Percentiles rank a stretch among this genome's conserved stretches.
Evolutionary conservation across 2,113 vertebrate species (phyloP).

Genomic region (Eonycteris spelaea): DNA sequence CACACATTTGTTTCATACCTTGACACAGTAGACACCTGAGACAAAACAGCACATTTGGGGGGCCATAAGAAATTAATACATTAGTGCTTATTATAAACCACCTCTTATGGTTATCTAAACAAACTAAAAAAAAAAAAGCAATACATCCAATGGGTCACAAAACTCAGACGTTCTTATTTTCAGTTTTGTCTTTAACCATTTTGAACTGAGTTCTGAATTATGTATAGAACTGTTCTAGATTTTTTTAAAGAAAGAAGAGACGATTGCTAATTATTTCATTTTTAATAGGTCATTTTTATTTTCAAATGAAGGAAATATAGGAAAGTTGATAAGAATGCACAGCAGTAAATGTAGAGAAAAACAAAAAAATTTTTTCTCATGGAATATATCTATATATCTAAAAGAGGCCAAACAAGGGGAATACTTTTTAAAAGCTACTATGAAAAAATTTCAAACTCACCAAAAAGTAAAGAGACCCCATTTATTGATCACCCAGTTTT

Average conservation of each 20-base stretch:
- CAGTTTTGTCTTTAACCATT: not conserved
- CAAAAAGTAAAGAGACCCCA: not conserved
- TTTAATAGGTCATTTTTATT: slow-evolving; percentile 10
- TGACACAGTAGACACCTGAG: not conserved
- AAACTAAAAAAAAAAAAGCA: not conserved
- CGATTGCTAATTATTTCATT: not conserved
- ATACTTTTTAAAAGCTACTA: not conserved
- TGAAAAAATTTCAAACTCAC: not conserved
- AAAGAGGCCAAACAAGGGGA: not conserved
- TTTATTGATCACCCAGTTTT: not conserved
- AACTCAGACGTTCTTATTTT: not conserved
- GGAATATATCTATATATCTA: not conserved
- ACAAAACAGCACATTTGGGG: not conserved
- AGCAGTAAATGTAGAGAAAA: slow-evolving; percentile 32
- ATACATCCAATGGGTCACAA: not conserved
- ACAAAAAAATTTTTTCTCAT: not conserved
- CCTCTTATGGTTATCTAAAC: not conserved
- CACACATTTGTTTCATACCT: not conserved
- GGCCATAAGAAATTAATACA: not conserved
- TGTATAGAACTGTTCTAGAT: not conserved
- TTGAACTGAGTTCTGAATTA: not conserved
- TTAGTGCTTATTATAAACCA: not conserved
- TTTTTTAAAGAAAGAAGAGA: not conserved
- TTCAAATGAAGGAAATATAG: slow-evolving; percentile 11
- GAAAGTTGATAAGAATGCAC: not conserved